Base-by-base conservation (phyloP, 2,888 invertebrate genomes). In the Caenorhabditis virilis region DNA sequence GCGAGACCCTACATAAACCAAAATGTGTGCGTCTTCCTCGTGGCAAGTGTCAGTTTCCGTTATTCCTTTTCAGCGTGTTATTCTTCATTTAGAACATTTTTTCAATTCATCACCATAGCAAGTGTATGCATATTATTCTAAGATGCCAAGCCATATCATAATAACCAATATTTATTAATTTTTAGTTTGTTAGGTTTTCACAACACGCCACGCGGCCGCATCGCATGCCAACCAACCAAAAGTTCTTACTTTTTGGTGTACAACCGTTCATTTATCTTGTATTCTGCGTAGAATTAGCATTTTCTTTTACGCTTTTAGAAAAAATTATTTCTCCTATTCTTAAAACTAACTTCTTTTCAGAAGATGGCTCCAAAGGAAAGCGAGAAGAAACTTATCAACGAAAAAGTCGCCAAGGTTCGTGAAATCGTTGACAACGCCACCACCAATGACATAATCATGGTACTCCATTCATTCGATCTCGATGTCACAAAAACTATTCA, bases 391-490 rank as follows among this genome's bases (percentile, higher is more conserved):
- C 43, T 70, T 33, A 78, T 82, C 45, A 69, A 72, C 51, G 76
- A 69, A 46, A 78, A 78, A 61, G 73, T 83, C 59, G 74, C 75
- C 35, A 72, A 76, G 30, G 85, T 86, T 13, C 79, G 85, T 49
- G 85, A 86, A 64, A 83, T 85, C 3, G 70, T 82, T 80, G 22
- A 82, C 83, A 27, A 82, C 9, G 81, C 78, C 53, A 83, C 83
- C 69, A 84, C 82, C 74, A 84, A 85, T 74, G 85, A 85, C 68
- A 84, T 85, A 41, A 79, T 85, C 26, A 76, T 86, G 53, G 86
- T 85, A 23, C 81, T 86, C 41, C 85, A 86, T 77, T 84, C 83
- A 64, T 85, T 84, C 73, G 86, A 86, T 58, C 80, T 86, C 69
- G 83, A 84, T 69, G 85, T 85, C 16, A 84, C 84, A 50, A 82